Conservation (phyloP, 2,797 vertebrate genomes). For the Oreochromis mossambicus region DNA sequence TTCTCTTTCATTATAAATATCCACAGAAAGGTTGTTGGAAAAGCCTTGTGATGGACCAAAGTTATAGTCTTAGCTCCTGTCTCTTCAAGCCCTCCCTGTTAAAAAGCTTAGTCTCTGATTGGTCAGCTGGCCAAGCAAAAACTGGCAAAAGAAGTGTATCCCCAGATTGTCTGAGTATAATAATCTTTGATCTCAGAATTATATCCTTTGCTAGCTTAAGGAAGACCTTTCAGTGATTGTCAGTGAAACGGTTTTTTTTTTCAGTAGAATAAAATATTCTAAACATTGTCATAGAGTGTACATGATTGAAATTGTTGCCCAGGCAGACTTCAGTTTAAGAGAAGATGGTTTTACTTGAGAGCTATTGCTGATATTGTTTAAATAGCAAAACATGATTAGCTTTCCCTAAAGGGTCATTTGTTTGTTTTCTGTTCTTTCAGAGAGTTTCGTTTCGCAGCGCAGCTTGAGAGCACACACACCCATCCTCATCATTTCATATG, state of each 20-base stretch:
- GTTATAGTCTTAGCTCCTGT: neutral
- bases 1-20: neutral
- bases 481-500: conserved; percentile 96
- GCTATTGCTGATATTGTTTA: neutral
- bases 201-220: fast-evolving
- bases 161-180: neutral
- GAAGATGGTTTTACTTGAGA: neutral
- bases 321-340: neutral
- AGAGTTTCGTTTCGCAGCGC: conserved; percentile 84
- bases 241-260: neutral
- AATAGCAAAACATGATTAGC: neutral
- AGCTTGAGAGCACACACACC: conserved; percentile 86
- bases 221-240: neutral
- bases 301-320: neutral
- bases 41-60: neutral
- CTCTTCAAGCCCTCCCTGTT: fast-evolving
- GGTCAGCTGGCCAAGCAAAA: neutral
- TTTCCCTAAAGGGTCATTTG: neutral
- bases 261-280: neutral
- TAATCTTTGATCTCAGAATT: neutral
- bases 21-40: neutral
- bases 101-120: neutral
- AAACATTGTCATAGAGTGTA: neutral
- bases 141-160: neutral
- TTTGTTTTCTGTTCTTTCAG: neutral